phyloP scores from a whole-genome alignment of 2,113 vertebrate species.

The Clarias macrocephalus region DNA sequence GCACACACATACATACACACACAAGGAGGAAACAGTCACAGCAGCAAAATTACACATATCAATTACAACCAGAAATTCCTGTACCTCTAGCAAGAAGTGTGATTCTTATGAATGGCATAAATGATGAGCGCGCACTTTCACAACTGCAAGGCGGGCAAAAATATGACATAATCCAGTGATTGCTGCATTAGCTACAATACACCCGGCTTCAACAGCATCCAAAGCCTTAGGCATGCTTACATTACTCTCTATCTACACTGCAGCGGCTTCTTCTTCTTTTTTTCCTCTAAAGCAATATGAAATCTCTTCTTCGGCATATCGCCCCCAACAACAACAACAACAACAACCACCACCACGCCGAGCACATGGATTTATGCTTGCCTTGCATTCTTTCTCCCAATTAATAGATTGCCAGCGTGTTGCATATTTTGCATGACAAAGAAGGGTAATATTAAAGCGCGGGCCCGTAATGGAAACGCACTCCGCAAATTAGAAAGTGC shows the following conservation, averaged over 20 bases:
- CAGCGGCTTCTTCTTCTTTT: slow-evolving; percentile 66
- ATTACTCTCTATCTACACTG: slow-evolving; percentile 37
- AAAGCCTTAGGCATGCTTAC: slow-evolving; percentile 29
- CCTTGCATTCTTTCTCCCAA: slow-evolving; percentile 91
- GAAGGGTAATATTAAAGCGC: slow-evolving; percentile 98
- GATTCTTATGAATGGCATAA: slow-evolving; percentile 31
- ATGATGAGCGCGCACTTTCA: slow-evolving; percentile 27
- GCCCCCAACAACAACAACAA: slow-evolving; percentile 1
- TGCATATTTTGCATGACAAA: slow-evolving; percentile 99
- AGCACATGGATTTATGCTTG: slow-evolving; percentile 84
- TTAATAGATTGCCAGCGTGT: slow-evolving; percentile 99
- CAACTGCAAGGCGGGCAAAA: slow-evolving; percentile 23
- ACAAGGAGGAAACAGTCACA: background rate
- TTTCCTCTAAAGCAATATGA: slow-evolving; percentile 63
- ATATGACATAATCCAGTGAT: slow-evolving; percentile 20
- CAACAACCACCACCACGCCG: background rate
- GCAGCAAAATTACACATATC: slow-evolving; percentile 27
- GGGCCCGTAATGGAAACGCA: slow-evolving; percentile 99
- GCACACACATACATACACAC: background rate
- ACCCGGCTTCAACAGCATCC: slow-evolving; percentile 10
- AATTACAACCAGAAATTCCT: slow-evolving; percentile 19
- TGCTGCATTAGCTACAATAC: slow-evolving; percentile 23
- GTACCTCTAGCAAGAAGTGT: slow-evolving; percentile 24
- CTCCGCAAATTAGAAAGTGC: slow-evolving; percentile 99
- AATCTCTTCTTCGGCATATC: slow-evolving; percentile 77